phyloP scores from a whole-genome alignment of 2,888 invertebrate species.

The Dicyrtomina minuta region DNA sequence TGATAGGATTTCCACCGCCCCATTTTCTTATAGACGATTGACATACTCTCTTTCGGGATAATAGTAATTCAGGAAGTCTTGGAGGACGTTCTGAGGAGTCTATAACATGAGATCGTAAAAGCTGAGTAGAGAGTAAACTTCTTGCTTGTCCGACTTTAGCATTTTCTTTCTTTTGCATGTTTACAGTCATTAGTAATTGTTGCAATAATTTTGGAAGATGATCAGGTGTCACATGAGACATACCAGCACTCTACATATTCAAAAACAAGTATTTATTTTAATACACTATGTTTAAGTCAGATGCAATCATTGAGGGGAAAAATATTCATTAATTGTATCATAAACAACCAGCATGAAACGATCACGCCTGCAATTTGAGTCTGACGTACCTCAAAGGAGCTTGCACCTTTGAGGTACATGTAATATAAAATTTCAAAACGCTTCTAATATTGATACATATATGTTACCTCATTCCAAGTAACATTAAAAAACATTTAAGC shows the following conservation, averaged over 20 bases:
- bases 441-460: too few relatives aligned
- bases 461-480: too few relatives aligned
- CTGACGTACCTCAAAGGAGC: too few relatives aligned
- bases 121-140: slow-evolving; percentile 18
- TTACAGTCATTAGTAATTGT: slow-evolving; percentile 9
- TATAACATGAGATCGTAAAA: not conserved
- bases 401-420: too few relatives aligned
- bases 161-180: slow-evolving; percentile 12
- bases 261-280: too few relatives aligned
- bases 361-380: too few relatives aligned
- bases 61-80: slow-evolving; percentile 5
- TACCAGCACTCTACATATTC: slow-evolving; percentile 26
- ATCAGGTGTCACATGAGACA: slow-evolving; percentile 25
- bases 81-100: slow-evolving; percentile 4
- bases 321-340: too few relatives aligned
- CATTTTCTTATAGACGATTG: slow-evolving; percentile 20
- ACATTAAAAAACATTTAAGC: too few relatives aligned
- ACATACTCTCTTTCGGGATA: slow-evolving; percentile 5
- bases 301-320: too few relatives aligned
- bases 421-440: too few relatives aligned
- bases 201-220: slow-evolving; percentile 31
- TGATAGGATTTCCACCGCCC: slow-evolving; percentile 25
- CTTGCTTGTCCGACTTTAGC: slow-evolving; percentile 1
- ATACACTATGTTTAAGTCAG: too few relatives aligned
- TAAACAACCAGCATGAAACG: too few relatives aligned